Conservation (phyloP, 2,888 invertebrate genomes). For the Aromia moschata region DNA sequence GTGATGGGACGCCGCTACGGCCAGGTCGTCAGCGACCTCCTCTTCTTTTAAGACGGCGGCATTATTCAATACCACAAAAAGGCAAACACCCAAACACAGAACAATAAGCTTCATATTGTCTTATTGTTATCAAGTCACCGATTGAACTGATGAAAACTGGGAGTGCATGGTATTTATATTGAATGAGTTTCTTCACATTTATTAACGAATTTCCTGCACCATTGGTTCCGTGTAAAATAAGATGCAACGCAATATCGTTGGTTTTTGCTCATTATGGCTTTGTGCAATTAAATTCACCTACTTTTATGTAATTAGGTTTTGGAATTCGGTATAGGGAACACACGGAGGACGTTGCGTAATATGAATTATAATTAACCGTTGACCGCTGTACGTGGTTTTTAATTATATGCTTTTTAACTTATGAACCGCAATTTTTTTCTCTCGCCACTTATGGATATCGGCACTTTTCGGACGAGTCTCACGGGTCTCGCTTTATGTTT, state of each 20-base stretch:
- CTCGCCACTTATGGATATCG: background rate
- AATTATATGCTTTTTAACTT: background rate
- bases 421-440: background rate
- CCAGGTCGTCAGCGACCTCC: constrained; percentile 57
- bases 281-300: constrained; percentile 39
- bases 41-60: constrained; percentile 28
- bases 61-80: constrained; percentile 43
- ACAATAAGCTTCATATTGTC: constrained; percentile 55
- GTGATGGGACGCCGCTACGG: constrained; percentile 60
- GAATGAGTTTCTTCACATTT: constrained; percentile 45
- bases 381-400: background rate
- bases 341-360: constrained; percentile 17
- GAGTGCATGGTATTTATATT: constrained; percentile 51
- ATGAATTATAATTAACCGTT: background rate
- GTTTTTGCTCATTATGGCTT: constrained; percentile 42
- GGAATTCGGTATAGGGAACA: constrained; percentile 29
- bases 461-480: background rate
- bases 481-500: background rate
- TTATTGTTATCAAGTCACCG: constrained; percentile 44
- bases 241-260: constrained; percentile 48
- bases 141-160: constrained; percentile 38
- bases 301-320: constrained; percentile 32
- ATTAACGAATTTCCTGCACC: constrained; percentile 52
- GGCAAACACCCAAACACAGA: constrained; percentile 52
- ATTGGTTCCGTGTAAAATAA: constrained; percentile 47